Base-by-base conservation (phyloP, 2,888 invertebrate genomes). In the Dyspetes luteomarginatus region DNA sequence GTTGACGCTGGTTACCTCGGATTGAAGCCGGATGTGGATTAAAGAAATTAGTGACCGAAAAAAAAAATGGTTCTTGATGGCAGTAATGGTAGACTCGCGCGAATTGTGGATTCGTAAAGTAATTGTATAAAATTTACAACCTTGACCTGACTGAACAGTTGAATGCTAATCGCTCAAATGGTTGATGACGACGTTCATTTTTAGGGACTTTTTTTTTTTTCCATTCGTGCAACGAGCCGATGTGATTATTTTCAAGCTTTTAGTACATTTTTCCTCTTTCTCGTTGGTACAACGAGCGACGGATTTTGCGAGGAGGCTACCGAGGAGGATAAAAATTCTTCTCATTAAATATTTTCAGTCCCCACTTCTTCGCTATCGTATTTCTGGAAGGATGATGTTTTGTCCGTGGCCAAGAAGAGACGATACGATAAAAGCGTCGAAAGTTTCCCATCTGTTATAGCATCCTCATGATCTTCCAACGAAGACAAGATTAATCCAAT, bases 401-500 rank as follows among this genome's bases (percentile, higher is more conserved):
- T 24, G 62, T 15, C 43, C 7, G 15, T 48, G 4, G 0, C 5
- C n/a, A 5, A n/a, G 7, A 24, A 22, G 41, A 24, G 43, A 62
- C 19, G 41, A 43, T 24, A 24, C 7, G 15, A 62, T 41, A 24
- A 24, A 28, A n/a, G n/a, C 1, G 26, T 56, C 56, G 4, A n/a
- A 30, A 56, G 26, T 15, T 56, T 41, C n/a, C 41, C 41, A 5
- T 5, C 2, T 5, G 48, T 48, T 48, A 17, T 15, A 17, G 7
- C 12, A 48, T 19, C 19, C 17, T 48, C 17, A 48, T 48, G 48
- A 48, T 48, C 17, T 5, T 17, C 17, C 17, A 36, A 58, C 58
- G 58, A 45, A 26, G 62, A 64, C 62, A 45, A 64, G 26, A 64
- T 45, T 64, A 26, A 45, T 45, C 30, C 30, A 9, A 7, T 19